A percentile compares a stretch with the other conserved stretches of the same genome.
These are phyloP conservation scores for Harpagifer antarcticus DNA, from an alignment of 2,797 vertebrate species.

Conservation along the genomic window DNA sequence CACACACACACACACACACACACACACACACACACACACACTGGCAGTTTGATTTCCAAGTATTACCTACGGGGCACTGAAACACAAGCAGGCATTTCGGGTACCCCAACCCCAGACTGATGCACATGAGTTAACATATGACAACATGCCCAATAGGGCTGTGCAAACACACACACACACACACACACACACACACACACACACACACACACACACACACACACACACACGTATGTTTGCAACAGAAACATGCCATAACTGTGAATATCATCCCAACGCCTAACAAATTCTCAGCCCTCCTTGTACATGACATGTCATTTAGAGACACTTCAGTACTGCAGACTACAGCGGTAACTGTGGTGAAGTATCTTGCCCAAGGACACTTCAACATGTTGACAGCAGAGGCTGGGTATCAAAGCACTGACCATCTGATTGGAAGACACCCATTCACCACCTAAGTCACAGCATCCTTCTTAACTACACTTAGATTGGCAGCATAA, in stretches of 20 bases:
- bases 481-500: conserved; percentile 38
- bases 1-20: conserved; percentile 23
- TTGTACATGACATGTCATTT: too few species aligned
- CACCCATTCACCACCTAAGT: too few species aligned
- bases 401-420: too few species aligned
- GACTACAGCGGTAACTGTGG: too few species aligned
- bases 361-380: too few species aligned
- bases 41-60: conserved; percentile 45
- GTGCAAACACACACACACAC: conserved; percentile 25
- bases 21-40: conserved; percentile 43
- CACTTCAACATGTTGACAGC: too few species aligned
- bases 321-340: too few species aligned
- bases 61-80: conserved; percentile 64
- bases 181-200: conserved; percentile 12
- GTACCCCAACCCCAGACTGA: conserved; percentile 41
- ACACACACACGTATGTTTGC: background rate
- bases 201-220: conserved; percentile 10
- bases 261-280: conserved; percentile 60
- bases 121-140: conserved; percentile 70
- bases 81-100: conserved; percentile 62
- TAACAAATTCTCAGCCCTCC: conserved; percentile 29
- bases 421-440: too few species aligned
- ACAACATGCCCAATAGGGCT: conserved; percentile 23
- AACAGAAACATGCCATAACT: conserved; percentile 44
- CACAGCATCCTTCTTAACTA: background rate